Base-by-base conservation (phyloP, 2,113 vertebrate genomes). In the Lepisosteus osseus region DNA sequence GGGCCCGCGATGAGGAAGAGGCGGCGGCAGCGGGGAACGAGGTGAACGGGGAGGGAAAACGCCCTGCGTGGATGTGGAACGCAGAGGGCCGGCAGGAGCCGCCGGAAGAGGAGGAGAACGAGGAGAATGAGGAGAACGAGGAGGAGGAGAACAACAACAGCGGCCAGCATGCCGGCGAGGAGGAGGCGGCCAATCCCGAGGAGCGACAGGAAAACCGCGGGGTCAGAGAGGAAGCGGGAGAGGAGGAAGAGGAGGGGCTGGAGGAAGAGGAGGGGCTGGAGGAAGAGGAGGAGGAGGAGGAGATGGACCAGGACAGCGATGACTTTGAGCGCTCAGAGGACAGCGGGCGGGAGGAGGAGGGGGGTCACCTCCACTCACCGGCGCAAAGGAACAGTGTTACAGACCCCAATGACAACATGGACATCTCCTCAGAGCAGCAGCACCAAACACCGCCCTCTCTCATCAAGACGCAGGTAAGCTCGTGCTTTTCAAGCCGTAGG, bases 261-360 rank as follows among this genome's bases (percentile, higher is more conserved):
- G 77, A 84, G 83, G 91, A 88, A 72, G 90, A 93, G 77, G 90
- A 90, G 74, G 91, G 92, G 47, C 89, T 92, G 45, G 92, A 92
- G 69, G 90, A 89, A 0, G 76, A 82, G 79, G 95, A 95, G 71
- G 96, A 96, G 2, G 96, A 98, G 70, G 97, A 98, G 78, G 97
- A 98, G 80, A 99, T 99, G 97, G 97, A 99, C 90, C 97, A 99
- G 88, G 96, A 99, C 86, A 99, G 96, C 62, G 97, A 99, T 83
- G 96, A 98, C 69, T 99, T 97, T 82, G 96, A 99, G 81, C 95
- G 94, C 59, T 98, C 97, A 11, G 96, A 91, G 6, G 97, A 98
- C 83, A 98, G 96, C 72, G 93, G 93, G 72, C 92, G 94, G 81
- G 97, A 97, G 75, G 95, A 96, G 74, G 95, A 96, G 70, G 96